Conservation (phyloP, 1,140 invertebrate genomes). For the Laupala kohalensis region DNA sequence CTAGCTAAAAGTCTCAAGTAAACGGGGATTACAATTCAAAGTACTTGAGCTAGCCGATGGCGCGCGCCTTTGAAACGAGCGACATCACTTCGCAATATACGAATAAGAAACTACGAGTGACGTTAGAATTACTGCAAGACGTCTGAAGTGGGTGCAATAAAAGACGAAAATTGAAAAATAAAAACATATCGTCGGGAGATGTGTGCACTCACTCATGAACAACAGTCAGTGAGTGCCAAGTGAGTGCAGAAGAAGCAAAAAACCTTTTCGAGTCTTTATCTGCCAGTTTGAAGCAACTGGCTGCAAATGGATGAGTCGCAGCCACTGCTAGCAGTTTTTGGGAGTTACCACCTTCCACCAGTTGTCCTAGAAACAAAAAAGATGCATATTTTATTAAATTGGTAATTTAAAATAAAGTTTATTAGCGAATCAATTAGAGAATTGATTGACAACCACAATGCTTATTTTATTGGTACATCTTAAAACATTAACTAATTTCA, state of each 20-base stretch:
- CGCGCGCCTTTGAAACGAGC: background rate
- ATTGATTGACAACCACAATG: too few relatives aligned
- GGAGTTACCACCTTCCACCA: constrained; percentile 46
- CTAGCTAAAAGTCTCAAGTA: background rate
- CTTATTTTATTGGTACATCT: too few relatives aligned
- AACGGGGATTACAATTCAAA: background rate
- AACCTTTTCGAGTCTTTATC: background rate
- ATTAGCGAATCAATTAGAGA: too few relatives aligned
- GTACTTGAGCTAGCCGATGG: background rate
- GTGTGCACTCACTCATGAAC: background rate
- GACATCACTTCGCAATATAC: background rate
- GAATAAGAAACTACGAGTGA: background rate
- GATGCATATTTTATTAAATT: too few relatives aligned
- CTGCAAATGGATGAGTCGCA: too few relatives aligned
- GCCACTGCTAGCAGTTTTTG: constrained; percentile 32
- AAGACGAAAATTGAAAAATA: background rate
- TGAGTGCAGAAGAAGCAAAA: background rate
- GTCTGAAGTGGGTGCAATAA: background rate
- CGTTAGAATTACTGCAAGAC: background rate
- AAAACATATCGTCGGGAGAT: background rate
- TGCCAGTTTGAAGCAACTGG: too few relatives aligned
- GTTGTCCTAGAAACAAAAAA: too few relatives aligned
- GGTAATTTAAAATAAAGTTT: too few relatives aligned
- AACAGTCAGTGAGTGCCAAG: background rate
- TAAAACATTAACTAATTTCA: too few relatives aligned